Percentiles rank a stretch among this genome's conserved stretches.
Evolutionary conservation across 2,888 invertebrate species (phyloP).

Genomic region (Steinernema carpocapsae): DNA sequence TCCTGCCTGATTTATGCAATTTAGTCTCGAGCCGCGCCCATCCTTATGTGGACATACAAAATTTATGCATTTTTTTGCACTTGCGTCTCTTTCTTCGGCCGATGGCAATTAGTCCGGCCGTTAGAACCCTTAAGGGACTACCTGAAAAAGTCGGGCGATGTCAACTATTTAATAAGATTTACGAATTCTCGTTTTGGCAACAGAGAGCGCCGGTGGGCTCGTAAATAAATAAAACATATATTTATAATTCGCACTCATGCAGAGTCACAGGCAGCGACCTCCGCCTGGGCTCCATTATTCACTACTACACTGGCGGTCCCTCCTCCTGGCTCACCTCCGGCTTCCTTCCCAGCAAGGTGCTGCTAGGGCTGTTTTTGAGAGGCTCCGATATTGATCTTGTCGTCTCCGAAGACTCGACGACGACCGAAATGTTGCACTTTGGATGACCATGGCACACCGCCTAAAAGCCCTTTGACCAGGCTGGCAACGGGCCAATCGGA

Average conservation of each 20-base stretch:
- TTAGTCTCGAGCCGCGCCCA: background rate
- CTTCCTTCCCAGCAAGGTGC: background rate
- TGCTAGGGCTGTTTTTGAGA: background rate
- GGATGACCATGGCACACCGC: slow-evolving; percentile 5
- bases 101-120: background rate
- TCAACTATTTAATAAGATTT: background rate
- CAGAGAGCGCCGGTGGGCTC: slow-evolving; percentile 12
- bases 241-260: slow-evolving; percentile 33
- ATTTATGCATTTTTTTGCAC: slow-evolving; percentile 1
- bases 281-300: slow-evolving; percentile 24
- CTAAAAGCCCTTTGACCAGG: slow-evolving; percentile 10
- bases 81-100: background rate
- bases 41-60: slow-evolving; percentile 13
- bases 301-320: background rate
- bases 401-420: background rate
- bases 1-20: background rate
- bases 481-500: slow-evolving; percentile 26
- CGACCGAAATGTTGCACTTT: slow-evolving; percentile 10
- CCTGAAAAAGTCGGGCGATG: background rate
- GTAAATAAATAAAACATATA: slow-evolving; percentile 35
- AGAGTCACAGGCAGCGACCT: background rate
- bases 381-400: slow-evolving; percentile 18
- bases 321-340: slow-evolving; percentile 20
- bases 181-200: slow-evolving; percentile 24
- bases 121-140: background rate